Conservation (phyloP, 23 tunicate genomes). For the Halocynthia roretzi region DNA sequence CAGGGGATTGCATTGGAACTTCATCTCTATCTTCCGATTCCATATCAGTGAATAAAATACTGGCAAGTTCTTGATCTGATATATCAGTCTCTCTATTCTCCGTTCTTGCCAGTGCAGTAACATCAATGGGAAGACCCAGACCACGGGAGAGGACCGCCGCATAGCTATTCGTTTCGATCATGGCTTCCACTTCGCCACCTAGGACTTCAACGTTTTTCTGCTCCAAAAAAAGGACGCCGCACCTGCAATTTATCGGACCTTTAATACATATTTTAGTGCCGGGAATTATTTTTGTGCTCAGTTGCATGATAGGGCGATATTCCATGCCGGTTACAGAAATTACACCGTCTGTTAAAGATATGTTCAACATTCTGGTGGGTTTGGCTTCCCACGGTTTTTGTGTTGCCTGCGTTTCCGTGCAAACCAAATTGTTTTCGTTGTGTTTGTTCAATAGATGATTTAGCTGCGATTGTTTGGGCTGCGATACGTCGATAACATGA, state of each 20-base stretch:
- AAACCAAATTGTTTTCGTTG: conserved; percentile 42
- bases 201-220: conserved; percentile 39
- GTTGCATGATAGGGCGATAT: conserved; percentile 27
- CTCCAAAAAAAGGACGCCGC: conserved; percentile 53
- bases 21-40: not conserved
- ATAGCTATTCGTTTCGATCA: conserved; percentile 12
- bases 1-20: not conserved
- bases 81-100: not conserved
- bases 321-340: conserved; percentile 51
- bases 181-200: conserved; percentile 82
- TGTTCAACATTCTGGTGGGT: conserved; percentile 59
- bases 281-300: conserved; percentile 35
- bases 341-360: conserved; percentile 75
- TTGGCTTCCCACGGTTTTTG: conserved; percentile 81
- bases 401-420: conserved; percentile 66
- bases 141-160: conserved; percentile 46
- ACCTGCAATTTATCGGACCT: conserved; percentile 74
- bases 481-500: conserved; percentile 44
- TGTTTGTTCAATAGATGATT: conserved; percentile 33
- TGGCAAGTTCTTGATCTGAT: not conserved
- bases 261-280: conserved; percentile 55
- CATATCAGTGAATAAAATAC: too few relatives aligned
- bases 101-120: not conserved
- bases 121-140: conserved; percentile 16
- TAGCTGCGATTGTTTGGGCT: conserved; percentile 52